Evolutionary conservation across 2,113 vertebrate genomes (phyloP).

Genomic region (Pedionomus torquatus): DNA sequence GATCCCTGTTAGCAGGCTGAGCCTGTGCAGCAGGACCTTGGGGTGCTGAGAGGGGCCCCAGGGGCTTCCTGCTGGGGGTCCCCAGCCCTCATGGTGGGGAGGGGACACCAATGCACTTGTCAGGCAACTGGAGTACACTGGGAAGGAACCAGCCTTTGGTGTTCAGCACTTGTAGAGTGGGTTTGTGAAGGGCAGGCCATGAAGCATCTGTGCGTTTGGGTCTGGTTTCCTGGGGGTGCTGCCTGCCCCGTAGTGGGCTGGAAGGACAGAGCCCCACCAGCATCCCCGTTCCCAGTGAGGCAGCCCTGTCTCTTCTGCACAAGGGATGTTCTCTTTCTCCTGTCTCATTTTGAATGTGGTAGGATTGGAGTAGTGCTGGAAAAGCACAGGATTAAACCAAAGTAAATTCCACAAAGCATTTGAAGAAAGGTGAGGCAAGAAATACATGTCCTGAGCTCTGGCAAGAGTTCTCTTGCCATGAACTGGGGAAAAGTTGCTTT

Average conservation of each 20-base stretch:
- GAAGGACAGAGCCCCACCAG: neutral
- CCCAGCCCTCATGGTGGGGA: neutral
- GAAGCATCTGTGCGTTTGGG: neutral
- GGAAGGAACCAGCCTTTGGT: neutral
- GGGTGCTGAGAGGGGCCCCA: fast-evolving
- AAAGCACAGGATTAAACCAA: neutral
- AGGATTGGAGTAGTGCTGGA: neutral
- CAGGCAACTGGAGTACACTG: neutral
- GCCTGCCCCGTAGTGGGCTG: neutral
- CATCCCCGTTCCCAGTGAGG: neutral
- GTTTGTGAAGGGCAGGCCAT: neutral
- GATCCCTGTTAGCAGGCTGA: neutral
- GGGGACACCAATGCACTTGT: too few relatives aligned
- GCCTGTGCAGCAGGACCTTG: neutral
- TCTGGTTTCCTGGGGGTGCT: neutral
- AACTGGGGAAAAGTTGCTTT: neutral
- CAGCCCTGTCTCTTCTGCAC: neutral
- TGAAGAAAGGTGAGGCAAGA: neutral
- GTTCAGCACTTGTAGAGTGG: neutral
- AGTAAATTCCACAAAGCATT: neutral
- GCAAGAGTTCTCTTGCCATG: neutral
- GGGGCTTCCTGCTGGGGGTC: neutral
- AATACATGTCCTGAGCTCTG: neutral
- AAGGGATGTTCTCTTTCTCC: neutral
- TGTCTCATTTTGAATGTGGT: neutral